phyloP scores from a whole-genome alignment of 2,113 vertebrate species.

The Rafetus swinhoei region DNA sequence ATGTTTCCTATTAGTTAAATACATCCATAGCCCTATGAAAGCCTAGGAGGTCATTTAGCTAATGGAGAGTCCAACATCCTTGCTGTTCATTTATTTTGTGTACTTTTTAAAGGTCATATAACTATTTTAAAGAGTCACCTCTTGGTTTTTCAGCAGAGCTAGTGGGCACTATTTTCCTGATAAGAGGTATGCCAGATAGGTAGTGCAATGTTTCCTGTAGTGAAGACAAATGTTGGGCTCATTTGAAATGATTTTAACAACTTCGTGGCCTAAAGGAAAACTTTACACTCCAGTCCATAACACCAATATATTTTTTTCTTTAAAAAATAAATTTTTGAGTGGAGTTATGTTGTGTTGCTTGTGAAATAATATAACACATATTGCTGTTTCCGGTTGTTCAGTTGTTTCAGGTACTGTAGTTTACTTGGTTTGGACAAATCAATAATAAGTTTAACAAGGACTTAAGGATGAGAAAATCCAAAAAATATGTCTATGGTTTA shows the following conservation, averaged over 20 bases:
- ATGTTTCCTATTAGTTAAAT: slow-evolving; percentile 71
- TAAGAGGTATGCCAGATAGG: slow-evolving; percentile 43
- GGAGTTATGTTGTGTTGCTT: not conserved
- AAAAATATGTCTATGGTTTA: not conserved
- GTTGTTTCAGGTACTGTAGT: not conserved
- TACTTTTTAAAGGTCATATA: slow-evolving; percentile 32
- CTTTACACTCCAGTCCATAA: not conserved
- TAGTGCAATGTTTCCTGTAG: slow-evolving; percentile 32
- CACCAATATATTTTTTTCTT: not conserved
- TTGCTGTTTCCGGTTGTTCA: not conserved
- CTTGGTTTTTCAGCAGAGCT: slow-evolving; percentile 45
- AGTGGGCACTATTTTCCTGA: slow-evolving; percentile 21
- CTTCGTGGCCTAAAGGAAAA: slow-evolving; percentile 35
- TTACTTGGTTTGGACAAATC: not conserved
- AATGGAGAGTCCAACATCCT: slow-evolving; percentile 27
- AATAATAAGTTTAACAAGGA: slow-evolving; percentile 31
- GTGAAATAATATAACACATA: not conserved
- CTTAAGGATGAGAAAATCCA: not conserved
- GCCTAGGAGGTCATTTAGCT: slow-evolving; percentile 63
- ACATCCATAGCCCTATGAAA: slow-evolving; percentile 56
- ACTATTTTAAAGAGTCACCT: slow-evolving; percentile 45
- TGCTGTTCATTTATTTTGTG: slow-evolving; percentile 48
- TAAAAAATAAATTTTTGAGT: not conserved
- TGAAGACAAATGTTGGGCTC: slow-evolving; percentile 35
- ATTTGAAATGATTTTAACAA: slow-evolving; percentile 42